Base-by-base conservation (phyloP, 2,797 vertebrate species). In the Columba guinea region DNA sequence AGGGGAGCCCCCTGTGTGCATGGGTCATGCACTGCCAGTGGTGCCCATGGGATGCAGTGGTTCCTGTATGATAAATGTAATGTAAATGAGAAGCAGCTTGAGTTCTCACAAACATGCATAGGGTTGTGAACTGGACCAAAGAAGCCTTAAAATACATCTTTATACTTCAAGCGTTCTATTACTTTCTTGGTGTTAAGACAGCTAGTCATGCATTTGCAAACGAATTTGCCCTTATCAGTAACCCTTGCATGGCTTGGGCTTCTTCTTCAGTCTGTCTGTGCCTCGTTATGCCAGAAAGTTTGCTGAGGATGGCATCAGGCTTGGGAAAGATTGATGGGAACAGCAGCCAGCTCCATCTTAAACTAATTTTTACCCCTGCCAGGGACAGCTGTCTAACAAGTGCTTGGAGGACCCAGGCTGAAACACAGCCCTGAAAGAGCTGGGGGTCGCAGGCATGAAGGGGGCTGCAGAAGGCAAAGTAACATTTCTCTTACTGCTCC, bases 51-150 rank as follows among this genome's bases (percentile, higher is more conserved):
- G n/a, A 3, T 53, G 10, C 48, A 32, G 56, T 44, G 0, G 34
- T 77, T 44, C 13, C 48, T 2, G 1, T 15, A 0, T 0, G 0
- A 10, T 24, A 28, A 5, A 3, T 0, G 0, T 18, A 7, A 2
- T 0, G 0, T 18, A 7, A 41, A 4, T 0, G 7, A 39, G 59
- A 10, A 12, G 12, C 46, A 3, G 23, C 51, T 86, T 10, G 34
- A 51, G 21, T 21, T 5, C 1, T 49, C 64, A 34, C 68, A 69
- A 4, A 17, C 4, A 0, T 6, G 20, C 32, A 51, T 26, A 34
- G 5, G 7, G 39, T 6, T 77, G 44, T 44, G 46, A 65, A 17
- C 9, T 35, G 37, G 26, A 73, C 41, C 10, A 21, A 67, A 49
- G 35, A 68, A 60, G 11, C 68, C n/a, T 58, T 64, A 60, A 56